Evolutionary conservation across 2,113 vertebrate genomes (phyloP), one percentile per base, ranked within the genome.

Genomic region (Maccullochella peelii): DNA sequence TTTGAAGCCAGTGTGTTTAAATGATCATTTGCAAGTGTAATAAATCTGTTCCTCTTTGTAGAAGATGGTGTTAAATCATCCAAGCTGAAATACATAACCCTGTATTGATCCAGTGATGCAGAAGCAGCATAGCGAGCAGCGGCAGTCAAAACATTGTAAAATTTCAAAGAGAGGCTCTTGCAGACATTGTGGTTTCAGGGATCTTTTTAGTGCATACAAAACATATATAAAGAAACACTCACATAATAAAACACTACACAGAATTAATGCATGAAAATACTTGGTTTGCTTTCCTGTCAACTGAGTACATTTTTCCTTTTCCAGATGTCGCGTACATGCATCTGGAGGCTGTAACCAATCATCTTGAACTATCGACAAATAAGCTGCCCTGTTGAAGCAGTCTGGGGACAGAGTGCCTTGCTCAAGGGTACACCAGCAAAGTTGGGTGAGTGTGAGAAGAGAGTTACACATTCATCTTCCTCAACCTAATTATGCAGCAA

Each of bases 51-150:
- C 30, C 69, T 75, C 36, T 49, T 1, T 77, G 76, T 33, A 23
- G 30, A 62, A 71, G 38, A 65, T 71, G 65, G 44, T 63, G 73
- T 73, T 67, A 58, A 83, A 86, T 81, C n/a, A 66, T 73, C 77
- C 68, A 49, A 59, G 49, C 23, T 63, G 47, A 72, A 63, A 69
- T 5, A 38, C 20, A 70, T 36, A 65, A 65, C 25, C 65, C 52
- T 71, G 59, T 50, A 71, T 61, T 81, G 66, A 85, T 71, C 65
- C 69, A 65, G 2, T 40, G 49, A 74, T 27, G 76, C 58, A 75
- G 54, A 66, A 55, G 55, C 25, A 55, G 25, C 57, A 63, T 1
- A 27, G 30, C 52, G 42, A 82, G 47, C 54, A 65, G 58, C 27
- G 5, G 42, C 8, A 77, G 52, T 33, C 40, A 40, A 61, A 59